phyloP scores from a whole-genome alignment of 2,888 invertebrate genomes.

The Tanytarsus gracilentus region DNA sequence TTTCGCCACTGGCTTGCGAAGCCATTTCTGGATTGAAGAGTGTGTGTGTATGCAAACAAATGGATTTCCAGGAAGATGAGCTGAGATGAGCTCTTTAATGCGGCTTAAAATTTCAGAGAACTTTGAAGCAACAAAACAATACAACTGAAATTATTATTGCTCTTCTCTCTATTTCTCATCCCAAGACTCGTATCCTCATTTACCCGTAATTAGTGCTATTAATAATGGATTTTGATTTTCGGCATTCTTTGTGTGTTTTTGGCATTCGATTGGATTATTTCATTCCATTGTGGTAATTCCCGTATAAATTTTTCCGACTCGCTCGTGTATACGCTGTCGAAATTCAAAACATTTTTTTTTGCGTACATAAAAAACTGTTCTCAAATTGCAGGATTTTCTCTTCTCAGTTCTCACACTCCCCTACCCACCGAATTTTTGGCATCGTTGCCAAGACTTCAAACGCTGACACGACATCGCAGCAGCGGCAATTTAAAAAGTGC shows the following conservation, averaged over 20 bases:
- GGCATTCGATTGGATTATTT: conserved; percentile 10
- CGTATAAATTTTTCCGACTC: too few species aligned
- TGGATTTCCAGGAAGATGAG: too few species aligned
- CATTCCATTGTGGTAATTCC: too few species aligned
- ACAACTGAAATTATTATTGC: background rate
- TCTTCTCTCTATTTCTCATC: background rate
- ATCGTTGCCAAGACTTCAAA: conserved; percentile 9
- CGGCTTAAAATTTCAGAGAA: too few species aligned
- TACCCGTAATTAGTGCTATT: conserved; percentile 11
- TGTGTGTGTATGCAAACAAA: too few species aligned
- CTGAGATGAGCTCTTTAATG: too few species aligned
- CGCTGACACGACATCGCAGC: background rate
- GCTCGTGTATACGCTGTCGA: too few species aligned
- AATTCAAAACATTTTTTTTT: background rate
- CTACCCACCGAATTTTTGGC: too few species aligned
- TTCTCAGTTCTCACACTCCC: too few species aligned
- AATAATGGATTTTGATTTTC: conserved; percentile 1
- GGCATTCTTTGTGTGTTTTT: conserved; percentile 1
- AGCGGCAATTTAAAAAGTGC: background rate
- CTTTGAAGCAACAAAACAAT: background rate
- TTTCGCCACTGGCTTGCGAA: too few species aligned
- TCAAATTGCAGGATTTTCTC: conserved; percentile 8
- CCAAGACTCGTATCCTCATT: background rate
- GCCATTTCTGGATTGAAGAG: too few species aligned
- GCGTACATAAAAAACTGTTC: background rate